Evolutionary conservation across 2,888 invertebrate genomes (phyloP), one percentile per base, ranked within the genome.

Genomic region (Gastrophysa polygoni): DNA sequence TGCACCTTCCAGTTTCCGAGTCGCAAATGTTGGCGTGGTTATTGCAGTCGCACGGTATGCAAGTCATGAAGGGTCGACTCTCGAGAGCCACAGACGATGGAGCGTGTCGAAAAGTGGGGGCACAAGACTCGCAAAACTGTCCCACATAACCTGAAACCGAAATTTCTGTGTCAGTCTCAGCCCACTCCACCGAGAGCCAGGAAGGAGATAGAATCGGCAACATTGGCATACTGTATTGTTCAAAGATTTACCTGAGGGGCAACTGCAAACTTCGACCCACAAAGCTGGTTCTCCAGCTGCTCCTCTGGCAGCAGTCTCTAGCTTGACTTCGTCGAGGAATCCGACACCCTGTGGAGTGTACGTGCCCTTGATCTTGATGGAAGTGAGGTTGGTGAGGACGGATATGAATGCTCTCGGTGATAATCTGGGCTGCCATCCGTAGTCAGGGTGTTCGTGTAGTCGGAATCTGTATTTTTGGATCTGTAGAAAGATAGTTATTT

Each of bases 71-170:
- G 0, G 96, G 93, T 14, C 54, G n/a, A 14, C 38, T 38, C 38
- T 38, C 38, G 38, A 38, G 7, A 8, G 71, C 71, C 17, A 70
- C 73, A 69, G 91, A 90, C 0, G 94, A 91, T 0, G 95, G 95
- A 68, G 93, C 93, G 71, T 98, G 95, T 50, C 96, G 90, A 79
- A 89, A 99, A 0, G 97, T 97, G 0, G 97, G 94, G 0, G 93
- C 93, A 78, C 99, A 99, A 1, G 95, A 95, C 81, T 99, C 98
- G 77, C 99, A 99, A 80, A 94, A 97, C 81, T 98, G 96, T 0
- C 98, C 96, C 0, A 96, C 89, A 70, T 94, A 96, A 57, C 80
- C 81, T 79, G 59, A 28, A 71, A 28, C 50, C 17, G 16, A 55
- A 49, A 21, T 10, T n/a, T n/a, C n/a, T n/a, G n/a, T n/a, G n/a